Percentiles rank a stretch among this genome's conserved stretches.
These are phyloP conservation scores for Chaetodon auriga DNA, from an alignment of 2,113 vertebrate species.

Conservation along the genomic window DNA sequence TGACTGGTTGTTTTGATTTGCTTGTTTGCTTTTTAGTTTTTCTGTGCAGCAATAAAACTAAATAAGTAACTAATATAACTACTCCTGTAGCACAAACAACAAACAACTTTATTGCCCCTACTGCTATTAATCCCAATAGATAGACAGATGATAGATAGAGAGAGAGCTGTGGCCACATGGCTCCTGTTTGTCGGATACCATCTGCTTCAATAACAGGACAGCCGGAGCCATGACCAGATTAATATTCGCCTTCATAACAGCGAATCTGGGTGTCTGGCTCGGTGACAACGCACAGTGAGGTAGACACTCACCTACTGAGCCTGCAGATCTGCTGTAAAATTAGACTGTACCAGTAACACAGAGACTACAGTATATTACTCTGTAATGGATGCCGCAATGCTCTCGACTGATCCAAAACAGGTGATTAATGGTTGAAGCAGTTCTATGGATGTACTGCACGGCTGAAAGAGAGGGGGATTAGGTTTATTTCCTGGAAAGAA, in stretches of 20 bases:
- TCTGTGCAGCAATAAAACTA: neutral
- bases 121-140: neutral
- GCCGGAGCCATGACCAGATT: constrained; percentile 75
- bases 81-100: neutral
- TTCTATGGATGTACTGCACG: neutral
- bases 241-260: constrained; percentile 69
- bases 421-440: constrained; percentile 33
- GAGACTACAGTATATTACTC: neutral
- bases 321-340: constrained; percentile 49
- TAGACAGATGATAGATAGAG: neutral
- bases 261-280: constrained; percentile 69
- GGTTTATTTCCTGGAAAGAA: constrained; percentile 56
- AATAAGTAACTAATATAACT: neutral
- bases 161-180: constrained; percentile 47
- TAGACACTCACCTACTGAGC: constrained; percentile 60
- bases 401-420: constrained; percentile 33
- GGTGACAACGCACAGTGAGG: constrained; percentile 63
- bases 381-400: constrained; percentile 20
- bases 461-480: constrained; percentile 30
- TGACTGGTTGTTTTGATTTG: neutral
- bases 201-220: constrained; percentile 77
- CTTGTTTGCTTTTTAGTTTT: neutral
- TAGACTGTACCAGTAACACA: too few species aligned
- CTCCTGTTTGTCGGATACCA: constrained; percentile 74
- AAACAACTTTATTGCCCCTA: neutral